Evolutionary conservation across 2,797 vertebrate genomes (phyloP).

Genomic region (Melopsittacus undulatus): DNA sequence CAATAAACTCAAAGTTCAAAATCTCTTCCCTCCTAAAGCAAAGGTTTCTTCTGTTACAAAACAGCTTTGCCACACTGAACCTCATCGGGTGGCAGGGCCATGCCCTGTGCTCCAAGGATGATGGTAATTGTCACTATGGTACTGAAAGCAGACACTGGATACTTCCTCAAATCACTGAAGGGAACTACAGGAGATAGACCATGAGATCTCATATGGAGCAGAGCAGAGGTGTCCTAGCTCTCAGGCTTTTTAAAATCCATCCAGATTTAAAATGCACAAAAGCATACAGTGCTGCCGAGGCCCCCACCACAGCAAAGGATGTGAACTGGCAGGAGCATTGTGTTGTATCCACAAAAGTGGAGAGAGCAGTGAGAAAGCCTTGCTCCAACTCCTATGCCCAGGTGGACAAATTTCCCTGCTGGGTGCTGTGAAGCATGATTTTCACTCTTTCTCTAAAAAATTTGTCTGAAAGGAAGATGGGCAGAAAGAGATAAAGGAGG

Average conservation of each 20-base stretch:
- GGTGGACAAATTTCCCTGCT: background rate
- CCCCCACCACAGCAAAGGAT: background rate
- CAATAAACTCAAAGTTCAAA: background rate
- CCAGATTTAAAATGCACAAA: background rate
- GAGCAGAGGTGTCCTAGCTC: background rate
- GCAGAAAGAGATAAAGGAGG: background rate
- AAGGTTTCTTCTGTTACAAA: background rate
- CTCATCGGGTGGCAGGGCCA: background rate
- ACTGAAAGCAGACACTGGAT: background rate
- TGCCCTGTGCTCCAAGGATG: accelerated
- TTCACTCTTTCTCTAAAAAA: background rate
- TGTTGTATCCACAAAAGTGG: background rate
- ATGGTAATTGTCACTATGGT: background rate
- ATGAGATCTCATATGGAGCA: background rate
- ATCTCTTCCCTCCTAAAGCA: background rate
- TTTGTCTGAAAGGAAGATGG: background rate
- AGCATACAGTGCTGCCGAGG: background rate
- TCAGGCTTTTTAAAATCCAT: background rate
- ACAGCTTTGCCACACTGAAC: background rate
- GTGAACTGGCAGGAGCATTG: background rate
- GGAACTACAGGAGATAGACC: background rate
- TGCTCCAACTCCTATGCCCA: background rate
- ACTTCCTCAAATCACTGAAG: background rate
- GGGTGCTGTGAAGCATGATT: background rate
- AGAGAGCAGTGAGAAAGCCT: background rate